Base-by-base conservation (phyloP, 2,797 vertebrate species). In the Acanthurus lineatus region DNA sequence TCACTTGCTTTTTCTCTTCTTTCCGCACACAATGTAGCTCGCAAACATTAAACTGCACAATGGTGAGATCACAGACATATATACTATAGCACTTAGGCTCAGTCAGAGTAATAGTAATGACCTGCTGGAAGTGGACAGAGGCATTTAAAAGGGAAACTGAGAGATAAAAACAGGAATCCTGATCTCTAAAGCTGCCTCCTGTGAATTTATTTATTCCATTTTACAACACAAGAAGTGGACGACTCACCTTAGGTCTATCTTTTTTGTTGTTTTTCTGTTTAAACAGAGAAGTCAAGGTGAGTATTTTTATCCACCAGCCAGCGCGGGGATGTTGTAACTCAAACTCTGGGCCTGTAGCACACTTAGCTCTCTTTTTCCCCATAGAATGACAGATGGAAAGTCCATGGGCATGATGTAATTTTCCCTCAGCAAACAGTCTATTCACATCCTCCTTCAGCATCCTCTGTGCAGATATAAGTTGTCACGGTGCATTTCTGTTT, bases 11-110 rank as follows among this genome's bases (percentile, higher is more conserved):
- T 82, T 48, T 53, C 63, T 64, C 67, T 82, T 82, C 76, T 79
- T 25, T 87, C 82, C 77, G 77, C 76, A 86, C 90, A 93, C 77
- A 92, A 85, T 85, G 64, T 67, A 68, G 82, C 77, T 76, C 57
- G 77, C 84, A 85, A 89, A 85, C 84, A 90, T 73, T 67, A 67
- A 86, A 91, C 73, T 75, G 71, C 77, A 82, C 82, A 82, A 77
- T 51, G 44, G 72, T 42, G 57, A 54, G 69, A 91, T 83, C 82
- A 90, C 77, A 81, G 74, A 74, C 59, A 45, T 49, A 52, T 6
- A 57, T 11, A 47, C 38, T 42, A 42, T 40, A 57, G 45, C 28
- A 58, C 68, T 65, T 61, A 45, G 16, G 44, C 48, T 42, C 49
- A 68, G 52, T 45, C 45, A 51, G 35, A 77, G 47, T 60, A 69